phyloP scores from a whole-genome alignment of 2,113 vertebrate genomes.

The Phodopus roborovskii region DNA sequence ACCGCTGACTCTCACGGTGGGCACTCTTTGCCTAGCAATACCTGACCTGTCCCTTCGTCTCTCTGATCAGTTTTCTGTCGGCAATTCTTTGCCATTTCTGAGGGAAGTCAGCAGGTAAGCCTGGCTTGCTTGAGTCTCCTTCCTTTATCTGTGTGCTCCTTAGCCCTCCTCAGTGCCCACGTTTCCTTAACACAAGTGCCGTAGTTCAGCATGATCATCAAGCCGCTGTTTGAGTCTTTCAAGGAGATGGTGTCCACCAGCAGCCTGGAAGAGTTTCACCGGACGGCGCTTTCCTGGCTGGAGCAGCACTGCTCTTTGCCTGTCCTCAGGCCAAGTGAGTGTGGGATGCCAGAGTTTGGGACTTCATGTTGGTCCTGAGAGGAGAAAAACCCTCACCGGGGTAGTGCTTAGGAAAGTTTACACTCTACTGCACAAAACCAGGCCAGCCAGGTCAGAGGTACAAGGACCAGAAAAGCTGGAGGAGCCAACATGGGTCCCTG shows the following conservation, averaged over 20 bases:
- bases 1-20: accelerated
- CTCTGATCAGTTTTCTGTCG: not conserved
- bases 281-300: slow-evolving; percentile 93
- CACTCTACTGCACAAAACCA: accelerated
- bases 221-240: slow-evolving; percentile 97
- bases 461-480: accelerated
- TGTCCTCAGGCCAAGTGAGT: slow-evolving; percentile 95
- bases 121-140: not conserved
- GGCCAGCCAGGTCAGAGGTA: accelerated
- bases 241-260: slow-evolving; percentile 93
- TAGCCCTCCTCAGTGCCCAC: not conserved
- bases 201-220: slow-evolving; percentile 97
- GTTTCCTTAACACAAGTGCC: slow-evolving; percentile 85
- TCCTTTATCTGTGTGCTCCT: accelerated
- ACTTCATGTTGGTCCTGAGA: accelerated
- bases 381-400: not conserved
- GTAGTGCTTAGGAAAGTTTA: not conserved
- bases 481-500: accelerated
- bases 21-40: not conserved
- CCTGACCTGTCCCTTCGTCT: not conserved
- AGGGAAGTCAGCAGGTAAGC: not conserved
- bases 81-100: not conserved
- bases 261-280: slow-evolving; percentile 92
- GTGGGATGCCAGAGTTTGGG: not conserved
- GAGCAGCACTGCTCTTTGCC: slow-evolving; percentile 95